phyloP scores from a whole-genome alignment of 2,888 invertebrate species.

The Silvanus unidentatus region DNA sequence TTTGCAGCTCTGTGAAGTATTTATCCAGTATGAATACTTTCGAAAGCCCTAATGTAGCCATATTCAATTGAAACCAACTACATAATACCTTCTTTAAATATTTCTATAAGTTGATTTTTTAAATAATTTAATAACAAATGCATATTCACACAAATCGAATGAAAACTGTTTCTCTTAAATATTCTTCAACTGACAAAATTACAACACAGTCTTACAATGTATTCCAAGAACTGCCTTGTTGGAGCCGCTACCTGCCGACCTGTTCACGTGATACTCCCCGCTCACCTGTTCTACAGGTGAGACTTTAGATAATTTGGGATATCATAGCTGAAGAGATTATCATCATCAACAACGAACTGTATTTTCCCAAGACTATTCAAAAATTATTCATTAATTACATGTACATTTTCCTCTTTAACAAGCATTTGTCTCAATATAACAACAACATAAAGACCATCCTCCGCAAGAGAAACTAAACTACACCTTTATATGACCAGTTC shows the following conservation, averaged over 20 bases:
- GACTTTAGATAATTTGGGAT: slow-evolving; percentile 24
- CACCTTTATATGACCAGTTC: too few relatives aligned
- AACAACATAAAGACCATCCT: too few relatives aligned
- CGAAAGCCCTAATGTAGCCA: slow-evolving; percentile 94
- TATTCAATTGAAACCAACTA: slow-evolving; percentile 46
- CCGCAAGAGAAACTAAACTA: too few relatives aligned
- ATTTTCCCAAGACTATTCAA: too few relatives aligned
- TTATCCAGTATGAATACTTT: slow-evolving; percentile 97
- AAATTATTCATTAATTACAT: too few relatives aligned
- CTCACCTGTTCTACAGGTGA: slow-evolving; percentile 35
- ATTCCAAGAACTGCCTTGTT: slow-evolving; percentile 27
- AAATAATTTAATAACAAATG: too few relatives aligned
- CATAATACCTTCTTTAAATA: slow-evolving; percentile 20
- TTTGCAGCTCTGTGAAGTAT: slow-evolving; percentile 93
- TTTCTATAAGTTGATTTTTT: too few relatives aligned
- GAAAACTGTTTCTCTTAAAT: slow-evolving; percentile 1
- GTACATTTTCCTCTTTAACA: too few relatives aligned
- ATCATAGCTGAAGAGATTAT: slow-evolving; percentile 12
- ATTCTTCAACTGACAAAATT: not conserved
- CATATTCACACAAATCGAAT: not conserved
- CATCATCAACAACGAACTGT: too few relatives aligned
- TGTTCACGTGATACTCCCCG: slow-evolving; percentile 39
- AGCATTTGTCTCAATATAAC: too few relatives aligned
- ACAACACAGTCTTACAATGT: slow-evolving; percentile 20
- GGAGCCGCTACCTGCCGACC: slow-evolving; percentile 36